Conservation (phyloP, 2,797 vertebrate species). For the Neopelma chrysocephalum region DNA sequence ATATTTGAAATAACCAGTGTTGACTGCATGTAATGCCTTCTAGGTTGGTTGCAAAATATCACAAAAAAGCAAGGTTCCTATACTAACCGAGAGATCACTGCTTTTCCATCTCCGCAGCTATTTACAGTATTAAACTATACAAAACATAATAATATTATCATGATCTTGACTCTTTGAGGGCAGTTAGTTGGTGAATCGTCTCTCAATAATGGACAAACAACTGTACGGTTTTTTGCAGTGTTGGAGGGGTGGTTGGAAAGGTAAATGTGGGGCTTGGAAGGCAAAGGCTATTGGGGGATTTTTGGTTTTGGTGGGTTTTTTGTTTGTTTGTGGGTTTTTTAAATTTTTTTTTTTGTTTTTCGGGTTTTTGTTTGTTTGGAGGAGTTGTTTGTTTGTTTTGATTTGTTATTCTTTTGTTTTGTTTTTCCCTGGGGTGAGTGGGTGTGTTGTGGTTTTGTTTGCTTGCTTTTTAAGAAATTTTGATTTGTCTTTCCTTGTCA, state of each 20-base stretch:
- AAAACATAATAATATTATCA: background rate
- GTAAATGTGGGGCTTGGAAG: background rate
- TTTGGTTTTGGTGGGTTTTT: background rate
- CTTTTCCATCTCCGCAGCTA: background rate
- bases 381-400: background rate
- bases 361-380: background rate
- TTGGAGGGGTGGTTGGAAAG: background rate
- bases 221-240: accelerated
- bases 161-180: background rate
- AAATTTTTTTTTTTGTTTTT: background rate
- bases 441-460: background rate
- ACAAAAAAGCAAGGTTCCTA: background rate
- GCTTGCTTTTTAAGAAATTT: background rate
- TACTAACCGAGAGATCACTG: background rate
- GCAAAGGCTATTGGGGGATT: accelerated
- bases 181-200: background rate
- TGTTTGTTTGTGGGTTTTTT: no score
- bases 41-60: background rate
- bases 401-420: background rate
- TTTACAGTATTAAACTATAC: background rate
- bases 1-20: background rate
- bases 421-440: no score
- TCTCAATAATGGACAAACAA: background rate
- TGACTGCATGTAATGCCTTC: background rate
- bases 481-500: background rate